Evolutionary conservation across 2,888 invertebrate species (phyloP).

Genomic region (Ophion ventricosus): DNA sequence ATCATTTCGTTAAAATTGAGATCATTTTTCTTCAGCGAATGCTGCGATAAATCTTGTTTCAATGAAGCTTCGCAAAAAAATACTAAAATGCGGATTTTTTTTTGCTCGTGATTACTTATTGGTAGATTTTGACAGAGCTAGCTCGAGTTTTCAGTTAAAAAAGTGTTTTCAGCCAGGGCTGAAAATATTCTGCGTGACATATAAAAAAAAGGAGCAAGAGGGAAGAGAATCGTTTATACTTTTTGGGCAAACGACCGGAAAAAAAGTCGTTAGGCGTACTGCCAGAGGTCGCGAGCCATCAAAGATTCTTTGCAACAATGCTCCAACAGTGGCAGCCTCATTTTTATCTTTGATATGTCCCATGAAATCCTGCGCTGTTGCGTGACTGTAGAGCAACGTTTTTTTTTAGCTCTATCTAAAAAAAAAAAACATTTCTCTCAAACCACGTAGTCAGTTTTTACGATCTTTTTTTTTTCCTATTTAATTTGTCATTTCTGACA

Average conservation of each 20-base stretch:
- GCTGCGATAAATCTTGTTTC: no score
- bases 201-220: background rate
- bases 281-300: conserved; percentile 50
- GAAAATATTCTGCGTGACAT: background rate
- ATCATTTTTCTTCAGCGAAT: background rate
- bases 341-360: conserved; percentile 4
- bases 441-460: background rate
- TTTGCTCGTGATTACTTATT: no score
- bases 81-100: no score
- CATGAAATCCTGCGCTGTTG: background rate
- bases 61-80: no score
- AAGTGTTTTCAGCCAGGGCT: background rate
- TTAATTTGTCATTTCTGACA: background rate
- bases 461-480: background rate
- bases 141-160: background rate
- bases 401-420: background rate
- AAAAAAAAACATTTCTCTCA: background rate
- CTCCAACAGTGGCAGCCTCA: conserved; percentile 6
- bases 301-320: background rate
- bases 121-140: background rate
- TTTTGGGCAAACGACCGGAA: conserved; percentile 14
- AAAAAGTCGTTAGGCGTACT: conserved; percentile 61
- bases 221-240: background rate
- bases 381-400: background rate
- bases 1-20: background rate